Evolutionary conservation across 92 coral and sea anemone species (phyloP).

Genomic region (Montipora capitata): DNA sequence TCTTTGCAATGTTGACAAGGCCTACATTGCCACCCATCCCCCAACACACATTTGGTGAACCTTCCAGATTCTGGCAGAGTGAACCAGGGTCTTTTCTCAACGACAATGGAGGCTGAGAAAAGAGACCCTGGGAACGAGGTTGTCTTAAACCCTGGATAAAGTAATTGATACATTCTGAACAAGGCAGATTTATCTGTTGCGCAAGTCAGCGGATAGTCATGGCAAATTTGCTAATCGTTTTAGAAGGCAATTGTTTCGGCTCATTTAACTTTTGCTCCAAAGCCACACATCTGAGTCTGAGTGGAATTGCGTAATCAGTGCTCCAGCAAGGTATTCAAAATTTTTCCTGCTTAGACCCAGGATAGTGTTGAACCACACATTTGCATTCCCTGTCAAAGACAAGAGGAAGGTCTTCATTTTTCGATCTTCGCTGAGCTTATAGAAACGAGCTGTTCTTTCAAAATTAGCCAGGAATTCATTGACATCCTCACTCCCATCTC

Average conservation of each 20-base stretch:
- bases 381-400: conserved; percentile 1
- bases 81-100: too few relatives aligned
- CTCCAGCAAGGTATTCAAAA: conserved; percentile 14
- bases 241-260: conserved; percentile 11
- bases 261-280: not conserved
- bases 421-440: not conserved
- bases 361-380: conserved; percentile 9
- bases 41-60: too few relatives aligned
- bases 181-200: not conserved
- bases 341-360: not conserved
- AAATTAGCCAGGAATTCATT: not conserved
- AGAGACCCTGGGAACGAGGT: too few relatives aligned
- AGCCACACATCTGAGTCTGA: conserved; percentile 19
- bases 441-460: not conserved
- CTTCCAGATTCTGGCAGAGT: too few relatives aligned
- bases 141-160: conserved; percentile 29
- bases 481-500: not conserved
- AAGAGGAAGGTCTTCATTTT: not conserved
- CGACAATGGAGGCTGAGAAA: too few relatives aligned
- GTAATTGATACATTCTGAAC: conserved; percentile 24
- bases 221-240: conserved; percentile 47
- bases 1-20: too few relatives aligned
- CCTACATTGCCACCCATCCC: too few relatives aligned
- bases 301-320: conserved; percentile 27
- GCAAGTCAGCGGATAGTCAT: conserved; percentile 23